Conservation (phyloP, 2,797 vertebrate species). For the Neoniphon sammara region DNA sequence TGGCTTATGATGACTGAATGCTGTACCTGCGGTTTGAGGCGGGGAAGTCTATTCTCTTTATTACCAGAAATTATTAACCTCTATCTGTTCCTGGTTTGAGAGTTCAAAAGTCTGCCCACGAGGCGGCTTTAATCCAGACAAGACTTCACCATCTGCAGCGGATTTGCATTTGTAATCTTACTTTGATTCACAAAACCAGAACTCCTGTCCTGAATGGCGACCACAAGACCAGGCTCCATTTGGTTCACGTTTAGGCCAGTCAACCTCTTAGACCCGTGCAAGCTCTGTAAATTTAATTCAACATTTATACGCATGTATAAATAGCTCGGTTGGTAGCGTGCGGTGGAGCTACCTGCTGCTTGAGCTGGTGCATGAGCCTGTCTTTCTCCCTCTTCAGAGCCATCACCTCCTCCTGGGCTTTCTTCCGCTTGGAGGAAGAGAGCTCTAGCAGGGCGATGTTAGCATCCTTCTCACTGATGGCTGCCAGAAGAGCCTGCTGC, state of each 20-base stretch:
- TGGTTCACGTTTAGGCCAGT: constrained; percentile 45
- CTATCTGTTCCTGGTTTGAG: constrained; percentile 70
- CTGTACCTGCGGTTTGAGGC: constrained; percentile 58
- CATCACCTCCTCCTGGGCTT: constrained; percentile 95
- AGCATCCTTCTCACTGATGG: constrained; percentile 98
- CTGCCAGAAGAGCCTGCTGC: constrained; percentile 95
- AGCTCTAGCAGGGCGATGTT: constrained; percentile 84
- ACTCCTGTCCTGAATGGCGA: constrained; percentile 41
- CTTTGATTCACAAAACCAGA: constrained; percentile 56
- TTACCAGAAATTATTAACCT: constrained; percentile 70
- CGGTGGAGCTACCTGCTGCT: constrained; percentile 93
- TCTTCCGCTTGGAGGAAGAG: constrained; percentile 90
- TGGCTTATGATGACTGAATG: constrained; percentile 57
- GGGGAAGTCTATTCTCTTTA: constrained; percentile 62
- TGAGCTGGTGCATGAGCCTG: constrained; percentile 94
- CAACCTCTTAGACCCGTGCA: constrained; percentile 34
- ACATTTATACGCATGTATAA: constrained; percentile 40
- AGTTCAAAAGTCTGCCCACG: constrained; percentile 64
- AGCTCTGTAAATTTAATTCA: constrained; percentile 38
- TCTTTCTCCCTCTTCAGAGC: constrained; percentile 96
- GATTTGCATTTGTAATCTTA: constrained; percentile 64
- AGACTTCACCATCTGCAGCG: constrained; percentile 51
- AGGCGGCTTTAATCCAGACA: constrained; percentile 50
- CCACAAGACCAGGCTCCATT: constrained; percentile 51
- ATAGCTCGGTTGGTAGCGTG: constrained; percentile 74